Evolutionary conservation across 2,888 invertebrate genomes (phyloP), one percentile per base, ranked within the genome.

Genomic region (Incurvaria masculella): DNA sequence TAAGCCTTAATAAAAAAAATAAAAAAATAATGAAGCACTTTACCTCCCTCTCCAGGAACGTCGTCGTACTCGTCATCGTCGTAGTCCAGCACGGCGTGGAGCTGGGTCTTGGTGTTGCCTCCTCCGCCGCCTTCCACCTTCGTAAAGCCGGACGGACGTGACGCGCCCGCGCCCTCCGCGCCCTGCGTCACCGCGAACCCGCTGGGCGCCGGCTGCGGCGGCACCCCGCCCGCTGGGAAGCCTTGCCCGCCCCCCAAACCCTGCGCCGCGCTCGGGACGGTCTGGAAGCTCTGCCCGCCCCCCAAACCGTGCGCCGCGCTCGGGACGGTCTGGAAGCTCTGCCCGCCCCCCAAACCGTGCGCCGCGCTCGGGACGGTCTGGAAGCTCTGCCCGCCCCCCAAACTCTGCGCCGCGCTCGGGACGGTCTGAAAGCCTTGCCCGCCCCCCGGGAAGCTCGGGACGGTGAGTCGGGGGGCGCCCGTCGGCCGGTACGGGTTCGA

Each of bases 31-130:
- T 45, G 46, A 51, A 46, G 33, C 38, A 42, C 18, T 19, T 27
- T 45, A 53, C 55, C 64, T 60, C 76, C 72, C 58, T 73, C 69
- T 42, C 78, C 81, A 53, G 83, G 80, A 54, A 79, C 79, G 52
- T 85, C 84, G 56, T 87, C 86, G 49, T 85, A 84, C 41, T 68
- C 69, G 54, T 78, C 75, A 51, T 81, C 81, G 56, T 87, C 87
- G 59, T 88, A 88, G 63, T 89, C 88, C 45, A 88, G 74, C 19
- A 88, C 84, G 3, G 88, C 87, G 64, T 88, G 88, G 50, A 88
- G 68, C 56, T 86, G 86, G 2, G 86, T 85, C 61, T 83, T 83
- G 16, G 75, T 72, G 58, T 72, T 85, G 79, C 79, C 69, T 2
- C 79, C 75, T 2, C 80, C 75, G 52, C 82, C 82, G 4, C 68